phyloP scores from a whole-genome alignment of 2,113 vertebrate genomes.

The Holacanthus passer region DNA sequence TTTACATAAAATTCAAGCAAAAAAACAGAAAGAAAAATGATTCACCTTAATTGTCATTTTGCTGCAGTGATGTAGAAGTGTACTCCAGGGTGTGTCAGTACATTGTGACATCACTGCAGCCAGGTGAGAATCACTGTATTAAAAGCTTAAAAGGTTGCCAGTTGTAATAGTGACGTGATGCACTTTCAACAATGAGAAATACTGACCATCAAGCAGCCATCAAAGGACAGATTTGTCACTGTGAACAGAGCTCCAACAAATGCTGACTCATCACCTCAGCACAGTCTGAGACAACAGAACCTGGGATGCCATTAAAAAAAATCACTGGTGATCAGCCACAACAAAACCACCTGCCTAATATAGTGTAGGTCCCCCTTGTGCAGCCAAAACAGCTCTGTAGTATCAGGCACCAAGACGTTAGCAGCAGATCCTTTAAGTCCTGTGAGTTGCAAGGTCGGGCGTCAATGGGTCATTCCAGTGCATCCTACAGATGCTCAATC shows the following conservation, averaged over 20 bases:
- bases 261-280: neutral
- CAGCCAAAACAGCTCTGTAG: too few species aligned
- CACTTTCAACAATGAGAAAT: neutral
- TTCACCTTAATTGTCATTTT: neutral
- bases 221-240: neutral
- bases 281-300: neutral
- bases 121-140: neutral
- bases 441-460: too few species aligned
- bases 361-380: too few species aligned
- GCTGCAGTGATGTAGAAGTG: neutral
- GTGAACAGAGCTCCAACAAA: neutral
- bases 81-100: neutral
- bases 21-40: neutral
- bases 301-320: neutral
- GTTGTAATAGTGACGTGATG: neutral
- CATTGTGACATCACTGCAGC: neutral
- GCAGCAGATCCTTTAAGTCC: too few species aligned
- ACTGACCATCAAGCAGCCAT: neutral
- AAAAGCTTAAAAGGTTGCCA: too few species aligned
- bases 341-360: too few species aligned
- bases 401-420: too few species aligned
- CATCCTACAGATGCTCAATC: too few species aligned
- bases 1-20: neutral
- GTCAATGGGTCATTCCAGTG: too few species aligned
- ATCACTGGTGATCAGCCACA: neutral